phyloP scores from a whole-genome alignment of 2,888 invertebrate genomes.

The Lobophora halterata region DNA sequence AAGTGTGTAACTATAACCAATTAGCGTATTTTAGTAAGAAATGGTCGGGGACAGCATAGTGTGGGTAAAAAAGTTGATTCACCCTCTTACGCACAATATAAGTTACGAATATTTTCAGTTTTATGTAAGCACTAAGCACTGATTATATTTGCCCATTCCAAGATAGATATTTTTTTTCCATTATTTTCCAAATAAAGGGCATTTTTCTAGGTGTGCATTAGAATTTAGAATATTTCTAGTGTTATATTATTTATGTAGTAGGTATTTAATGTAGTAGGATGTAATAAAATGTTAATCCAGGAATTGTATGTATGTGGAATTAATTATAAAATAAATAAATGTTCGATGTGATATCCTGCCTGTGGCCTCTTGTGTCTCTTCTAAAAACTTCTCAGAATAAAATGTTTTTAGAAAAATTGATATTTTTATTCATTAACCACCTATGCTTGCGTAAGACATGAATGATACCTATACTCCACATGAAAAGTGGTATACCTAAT shows the following conservation, averaged over 20 bases:
- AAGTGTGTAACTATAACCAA: no score
- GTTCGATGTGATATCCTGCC: constrained; percentile 80
- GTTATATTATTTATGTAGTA: background rate
- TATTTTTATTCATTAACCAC: no score
- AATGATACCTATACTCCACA: background rate
- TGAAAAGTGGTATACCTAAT: no score
- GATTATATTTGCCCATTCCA: no score
- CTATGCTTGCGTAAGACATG: constrained; percentile 13
- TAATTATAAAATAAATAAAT: constrained; percentile 58
- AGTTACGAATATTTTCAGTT: no score
- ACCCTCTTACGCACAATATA: no score
- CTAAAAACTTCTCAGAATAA: constrained; percentile 63
- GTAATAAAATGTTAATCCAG: constrained; percentile 13
- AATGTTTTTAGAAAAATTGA: constrained; percentile 63
- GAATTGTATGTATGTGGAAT: constrained; percentile 39
- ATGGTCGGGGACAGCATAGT: no score
- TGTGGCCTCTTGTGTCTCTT: constrained; percentile 70
- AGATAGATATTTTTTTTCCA: no score
- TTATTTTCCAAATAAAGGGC: no score
- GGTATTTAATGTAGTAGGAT: background rate
- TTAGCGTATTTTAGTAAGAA: no score
- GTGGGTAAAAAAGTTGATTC: no score
- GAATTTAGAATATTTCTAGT: constrained; percentile 1
- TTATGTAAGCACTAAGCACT: no score
- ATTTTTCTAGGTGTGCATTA: constrained; percentile 3